These are phyloP conservation scores for Teleogryllus oceanicus DNA, from an alignment of 2,888 invertebrate species.

Conservation along the genomic window DNA sequence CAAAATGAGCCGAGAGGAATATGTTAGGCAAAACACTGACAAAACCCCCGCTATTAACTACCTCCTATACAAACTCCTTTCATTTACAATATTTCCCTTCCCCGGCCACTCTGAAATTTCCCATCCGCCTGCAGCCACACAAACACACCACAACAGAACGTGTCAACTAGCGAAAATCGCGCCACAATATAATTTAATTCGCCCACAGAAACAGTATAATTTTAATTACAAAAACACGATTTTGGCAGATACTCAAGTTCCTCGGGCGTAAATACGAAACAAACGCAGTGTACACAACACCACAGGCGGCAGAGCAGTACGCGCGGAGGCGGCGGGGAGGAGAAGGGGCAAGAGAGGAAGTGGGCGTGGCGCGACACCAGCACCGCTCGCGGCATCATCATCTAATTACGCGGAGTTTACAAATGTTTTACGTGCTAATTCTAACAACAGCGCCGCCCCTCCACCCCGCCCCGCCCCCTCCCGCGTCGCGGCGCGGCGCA, in stretches of 20 bases:
- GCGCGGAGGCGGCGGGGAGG: background rate
- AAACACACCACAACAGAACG: background rate
- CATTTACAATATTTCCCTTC: no score
- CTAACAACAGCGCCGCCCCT: background rate
- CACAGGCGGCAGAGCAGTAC: background rate
- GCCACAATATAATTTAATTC: background rate
- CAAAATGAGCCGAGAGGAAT: no score
- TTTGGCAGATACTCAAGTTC: background rate
- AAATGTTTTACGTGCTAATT: background rate
- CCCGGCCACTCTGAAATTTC: no score
- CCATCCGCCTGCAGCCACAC: background rate
- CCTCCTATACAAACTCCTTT: no score
- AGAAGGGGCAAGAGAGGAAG: background rate
- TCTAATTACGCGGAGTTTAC: slow-evolving; percentile 2
- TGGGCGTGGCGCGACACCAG: background rate
- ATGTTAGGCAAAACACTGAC: no score
- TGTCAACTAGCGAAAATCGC: background rate
- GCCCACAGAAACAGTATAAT: background rate
- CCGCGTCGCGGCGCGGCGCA: no score
- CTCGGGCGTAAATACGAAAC: no score
- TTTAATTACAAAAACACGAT: slow-evolving; percentile 10
- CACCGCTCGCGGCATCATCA: background rate
- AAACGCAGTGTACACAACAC: no score
- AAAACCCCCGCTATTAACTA: no score
- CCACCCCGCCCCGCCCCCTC: no score